Evolutionary conservation across 2,888 invertebrate genomes (phyloP).

Genomic region (Volucella inflata): DNA sequence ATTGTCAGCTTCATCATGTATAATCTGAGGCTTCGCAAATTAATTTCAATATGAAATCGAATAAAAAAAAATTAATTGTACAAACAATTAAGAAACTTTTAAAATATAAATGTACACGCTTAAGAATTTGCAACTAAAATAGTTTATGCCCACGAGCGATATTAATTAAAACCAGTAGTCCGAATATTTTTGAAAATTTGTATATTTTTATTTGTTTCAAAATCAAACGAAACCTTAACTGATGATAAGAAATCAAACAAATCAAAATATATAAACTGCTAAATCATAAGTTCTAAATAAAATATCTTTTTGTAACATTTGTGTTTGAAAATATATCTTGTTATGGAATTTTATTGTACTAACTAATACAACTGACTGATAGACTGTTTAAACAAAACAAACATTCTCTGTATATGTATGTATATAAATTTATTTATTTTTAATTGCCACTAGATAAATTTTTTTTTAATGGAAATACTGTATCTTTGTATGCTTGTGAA

Average conservation of each 20-base stretch:
- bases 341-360: conserved; percentile 59
- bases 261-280: conserved; percentile 30
- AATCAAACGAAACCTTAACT: conserved; percentile 32
- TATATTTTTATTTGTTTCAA: conserved; percentile 68
- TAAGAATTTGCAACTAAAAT: too few relatives aligned
- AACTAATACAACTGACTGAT: conserved; percentile 57
- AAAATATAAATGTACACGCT: too few relatives aligned
- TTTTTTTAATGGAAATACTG: conserved; percentile 12
- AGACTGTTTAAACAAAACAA: conserved; percentile 58
- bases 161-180: not conserved
- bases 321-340: conserved; percentile 6
- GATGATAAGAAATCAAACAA: too few relatives aligned
- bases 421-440: conserved; percentile 40
- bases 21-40: too few relatives aligned
- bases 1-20: too few relatives aligned
- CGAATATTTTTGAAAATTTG: conserved; percentile 71
- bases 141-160: too few relatives aligned
- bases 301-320: conserved; percentile 12
- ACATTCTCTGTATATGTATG: not conserved
- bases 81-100: not conserved
- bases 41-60: too few relatives aligned
- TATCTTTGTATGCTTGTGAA: conserved; percentile 1
- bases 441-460: conserved; percentile 44
- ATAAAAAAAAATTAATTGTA: not conserved
- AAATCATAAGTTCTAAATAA: conserved; percentile 43